These are phyloP conservation scores for Dreissena rostriformis DNA, from an alignment of 1,140 invertebrate species.

Conservation along the genomic window DNA sequence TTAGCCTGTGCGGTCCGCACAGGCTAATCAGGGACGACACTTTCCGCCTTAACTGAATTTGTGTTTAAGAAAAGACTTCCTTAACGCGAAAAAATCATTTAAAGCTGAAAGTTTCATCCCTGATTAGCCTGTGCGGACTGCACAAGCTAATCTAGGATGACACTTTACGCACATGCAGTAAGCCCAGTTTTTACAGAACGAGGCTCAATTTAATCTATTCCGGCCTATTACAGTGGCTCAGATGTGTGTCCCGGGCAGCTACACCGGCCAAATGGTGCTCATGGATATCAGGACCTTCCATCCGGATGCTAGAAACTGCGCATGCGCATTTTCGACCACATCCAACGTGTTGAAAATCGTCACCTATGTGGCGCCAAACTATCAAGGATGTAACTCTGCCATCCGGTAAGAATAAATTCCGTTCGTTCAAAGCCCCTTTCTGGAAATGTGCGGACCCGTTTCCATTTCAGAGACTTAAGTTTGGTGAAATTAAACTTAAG, in stretches of 20 bases:
- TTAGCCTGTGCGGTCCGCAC: no score
- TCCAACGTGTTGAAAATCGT: slow-evolving; percentile 32
- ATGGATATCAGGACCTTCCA: slow-evolving; percentile 27
- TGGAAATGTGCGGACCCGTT: no score
- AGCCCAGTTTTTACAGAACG: neutral
- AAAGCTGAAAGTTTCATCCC: no score
- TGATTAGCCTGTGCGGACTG: neutral
- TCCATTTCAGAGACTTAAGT: no score
- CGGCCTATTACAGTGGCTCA: slow-evolving; percentile 38
- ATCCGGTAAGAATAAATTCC: slow-evolving; percentile 8
- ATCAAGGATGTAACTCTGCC: slow-evolving; percentile 44
- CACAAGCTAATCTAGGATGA: neutral
- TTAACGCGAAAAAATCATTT: neutral
- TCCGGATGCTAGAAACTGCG: slow-evolving; percentile 23
- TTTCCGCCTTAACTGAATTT: no score
- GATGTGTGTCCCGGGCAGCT: slow-evolving; percentile 38
- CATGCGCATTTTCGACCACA: slow-evolving; percentile 43
- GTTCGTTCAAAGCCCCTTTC: neutral
- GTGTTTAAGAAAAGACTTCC: no score
- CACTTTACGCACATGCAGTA: neutral
- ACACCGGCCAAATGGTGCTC: slow-evolving; percentile 19
- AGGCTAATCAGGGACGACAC: no score
- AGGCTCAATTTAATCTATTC: neutral
- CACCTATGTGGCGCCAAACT: slow-evolving; percentile 46
- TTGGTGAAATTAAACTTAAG: neutral